A percentile compares a stretch with the other conserved stretches of the same genome.
phyloP scores from a whole-genome alignment of 1,140 invertebrate genomes.

The Colletes latitarsis region DNA sequence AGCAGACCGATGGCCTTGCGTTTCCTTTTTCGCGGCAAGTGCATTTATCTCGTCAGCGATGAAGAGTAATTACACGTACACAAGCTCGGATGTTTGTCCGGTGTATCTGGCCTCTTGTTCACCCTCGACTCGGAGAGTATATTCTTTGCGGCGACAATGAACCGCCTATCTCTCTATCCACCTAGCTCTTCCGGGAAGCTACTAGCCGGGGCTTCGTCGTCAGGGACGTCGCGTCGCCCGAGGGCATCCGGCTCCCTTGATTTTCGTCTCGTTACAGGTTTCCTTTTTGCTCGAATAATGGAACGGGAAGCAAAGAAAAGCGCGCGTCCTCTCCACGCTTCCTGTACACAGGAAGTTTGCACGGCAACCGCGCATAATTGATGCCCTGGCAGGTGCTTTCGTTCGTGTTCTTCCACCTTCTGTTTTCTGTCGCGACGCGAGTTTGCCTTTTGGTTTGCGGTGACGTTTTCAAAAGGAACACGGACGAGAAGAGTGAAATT shows the following conservation, averaged over 20 bases:
- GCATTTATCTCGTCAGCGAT: not conserved
- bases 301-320: conserved; percentile 2
- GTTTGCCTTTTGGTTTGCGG: conserved; percentile 17
- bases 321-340: not conserved
- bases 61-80: not conserved
- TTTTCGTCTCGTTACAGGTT: conserved; percentile 2
- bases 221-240: not conserved
- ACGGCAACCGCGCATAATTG: conserved; percentile 23
- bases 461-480: not conserved
- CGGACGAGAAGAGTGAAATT: not conserved
- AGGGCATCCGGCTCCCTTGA: conserved; percentile 16
- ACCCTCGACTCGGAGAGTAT: not conserved
- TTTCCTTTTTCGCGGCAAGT: not conserved
- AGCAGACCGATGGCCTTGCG: not conserved
- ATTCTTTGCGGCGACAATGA: conserved; percentile 10
- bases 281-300: not conserved
- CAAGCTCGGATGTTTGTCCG: not conserved
- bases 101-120: not conserved
- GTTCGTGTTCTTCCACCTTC: conserved; percentile 6
- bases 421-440: conserved; percentile 30
- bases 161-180: not conserved
- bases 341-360: not conserved
- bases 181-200: not conserved
- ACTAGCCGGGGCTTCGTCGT: not conserved
- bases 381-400: not conserved